These are phyloP conservation scores for Syngnathus rostellatus DNA, from an alignment of 2,797 vertebrate genomes.

Conservation along the genomic window DNA sequence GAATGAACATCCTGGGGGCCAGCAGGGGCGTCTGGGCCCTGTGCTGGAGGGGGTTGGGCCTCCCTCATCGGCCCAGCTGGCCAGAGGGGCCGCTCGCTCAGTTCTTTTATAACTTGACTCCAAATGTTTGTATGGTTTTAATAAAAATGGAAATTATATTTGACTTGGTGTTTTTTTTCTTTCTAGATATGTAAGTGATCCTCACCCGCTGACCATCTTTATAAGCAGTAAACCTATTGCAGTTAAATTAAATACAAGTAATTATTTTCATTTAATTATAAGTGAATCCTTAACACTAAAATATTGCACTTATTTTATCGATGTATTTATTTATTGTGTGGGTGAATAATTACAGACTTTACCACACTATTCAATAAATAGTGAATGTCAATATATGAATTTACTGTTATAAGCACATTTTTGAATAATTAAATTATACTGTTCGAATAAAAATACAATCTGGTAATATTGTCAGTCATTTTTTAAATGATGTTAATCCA, in stretches of 20 bases:
- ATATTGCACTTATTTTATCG: background rate
- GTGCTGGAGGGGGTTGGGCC: slow-evolving; percentile 8
- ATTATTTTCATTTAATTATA: background rate
- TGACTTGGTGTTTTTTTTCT: slow-evolving; percentile 27
- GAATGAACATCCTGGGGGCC: slow-evolving; percentile 67
- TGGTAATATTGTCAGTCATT: background rate
- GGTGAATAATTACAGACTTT: background rate
- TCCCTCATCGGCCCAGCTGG: slow-evolving; percentile 63
- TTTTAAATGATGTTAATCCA: no score
- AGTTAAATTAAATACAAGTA: background rate
- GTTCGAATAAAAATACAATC: no score
- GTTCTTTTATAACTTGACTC: slow-evolving; percentile 92
- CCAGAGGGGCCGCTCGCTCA: slow-evolving; percentile 84
- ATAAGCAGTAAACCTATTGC: background rate
- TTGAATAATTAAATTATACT: background rate
- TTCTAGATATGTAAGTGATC: background rate
- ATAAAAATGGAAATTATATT: slow-evolving; percentile 82
- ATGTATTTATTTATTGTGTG: no score
- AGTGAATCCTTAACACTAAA: background rate
- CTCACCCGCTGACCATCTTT: background rate
- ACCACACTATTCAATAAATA: background rate
- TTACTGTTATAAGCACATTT: no score
- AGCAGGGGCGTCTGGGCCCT: slow-evolving; percentile 70
- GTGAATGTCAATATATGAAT: no score
- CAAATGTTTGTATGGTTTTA: slow-evolving; percentile 98